Base-by-base conservation (phyloP, 2,888 invertebrate species). In the Drosophila affinis region DNA sequence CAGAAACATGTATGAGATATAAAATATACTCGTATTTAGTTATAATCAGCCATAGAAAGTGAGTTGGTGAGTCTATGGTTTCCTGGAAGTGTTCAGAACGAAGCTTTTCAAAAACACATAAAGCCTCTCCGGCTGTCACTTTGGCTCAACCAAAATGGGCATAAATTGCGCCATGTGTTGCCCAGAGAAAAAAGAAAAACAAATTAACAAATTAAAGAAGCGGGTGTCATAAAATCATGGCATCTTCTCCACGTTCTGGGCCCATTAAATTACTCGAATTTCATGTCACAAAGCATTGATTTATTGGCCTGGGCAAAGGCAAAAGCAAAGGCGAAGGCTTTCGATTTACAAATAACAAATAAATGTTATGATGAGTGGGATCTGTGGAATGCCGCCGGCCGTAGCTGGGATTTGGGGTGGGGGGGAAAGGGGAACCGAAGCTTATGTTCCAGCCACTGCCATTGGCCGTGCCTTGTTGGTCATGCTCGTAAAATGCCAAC, bases 331-430 rank as follows among this genome's bases (percentile, higher is more conserved):
- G 18, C 18, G 2, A 21, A 21, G 21, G 77, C 75, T 87, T 83
- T 87, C 88, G 85, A 85, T 89, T 87, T 88, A 87, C 83, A 88
- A 87, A 88, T 88, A 84, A 88, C 83, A 84, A 87, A 89, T 84
- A 87, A 81, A 88, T 72, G 85, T 87, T 88, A 78, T 87, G 83
- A 84, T 84, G 87, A 84, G 87, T 88, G 81, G 84, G 85, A 78
- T 83, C 87, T 88, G 81, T 87, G 87, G 89, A 70, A 83, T 87
- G 87, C 89, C 87, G 89, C 88, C 87, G 87, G 84, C 87, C 73
- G 76, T 49, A 52, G 9, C 54, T 61, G 53, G 64, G 32, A 44
- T 10, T 27, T 57, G 47, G 59, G 51, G 49, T 18, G 18, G 0
- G 29, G 18, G 52, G 54, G 21, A 64, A 54, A 21, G 18, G 52